A percentile compares a stretch with the other conserved stretches of the same genome.
phyloP scores from a whole-genome alignment of 1,140 invertebrate species.

The Bombus superbus region DNA sequence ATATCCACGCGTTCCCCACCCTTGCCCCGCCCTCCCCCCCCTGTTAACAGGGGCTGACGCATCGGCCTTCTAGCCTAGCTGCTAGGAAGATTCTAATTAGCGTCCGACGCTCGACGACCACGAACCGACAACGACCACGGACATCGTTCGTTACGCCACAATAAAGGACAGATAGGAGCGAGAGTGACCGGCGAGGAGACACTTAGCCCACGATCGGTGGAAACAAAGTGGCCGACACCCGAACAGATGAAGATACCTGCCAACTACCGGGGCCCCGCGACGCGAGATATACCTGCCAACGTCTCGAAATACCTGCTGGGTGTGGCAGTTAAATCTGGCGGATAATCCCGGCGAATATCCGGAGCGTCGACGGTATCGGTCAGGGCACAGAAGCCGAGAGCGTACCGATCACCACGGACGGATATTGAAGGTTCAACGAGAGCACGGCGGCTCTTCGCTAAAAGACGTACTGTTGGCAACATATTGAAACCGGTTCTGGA shows the following conservation, averaged over 20 bases:
- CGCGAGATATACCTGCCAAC: conserved; percentile 34
- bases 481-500: conserved; percentile 75
- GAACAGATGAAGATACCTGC: conserved; percentile 43
- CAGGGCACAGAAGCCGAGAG: conserved; percentile 24
- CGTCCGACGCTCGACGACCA: neutral
- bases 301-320: conserved; percentile 53
- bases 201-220: neutral
- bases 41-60: neutral
- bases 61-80: neutral
- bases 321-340: conserved; percentile 49
- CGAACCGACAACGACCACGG: neutral
- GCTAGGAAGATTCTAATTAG: conserved; percentile 32
- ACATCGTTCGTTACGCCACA: neutral
- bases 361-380: neutral
- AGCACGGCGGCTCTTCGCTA: conserved; percentile 45
- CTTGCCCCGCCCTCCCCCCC: too few relatives aligned
- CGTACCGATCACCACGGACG: conserved; percentile 38
- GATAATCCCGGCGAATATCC: conserved; percentile 6
- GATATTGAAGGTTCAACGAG: conserved; percentile 59
- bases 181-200: neutral
- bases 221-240: conserved; percentile 36
- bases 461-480: conserved; percentile 69
- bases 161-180: conserved; percentile 11
- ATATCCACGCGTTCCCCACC: neutral
- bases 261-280: conserved; percentile 34